Evolutionary conservation across 2,888 invertebrate species (phyloP).

Genomic region (Drosophila quinaria): DNA sequence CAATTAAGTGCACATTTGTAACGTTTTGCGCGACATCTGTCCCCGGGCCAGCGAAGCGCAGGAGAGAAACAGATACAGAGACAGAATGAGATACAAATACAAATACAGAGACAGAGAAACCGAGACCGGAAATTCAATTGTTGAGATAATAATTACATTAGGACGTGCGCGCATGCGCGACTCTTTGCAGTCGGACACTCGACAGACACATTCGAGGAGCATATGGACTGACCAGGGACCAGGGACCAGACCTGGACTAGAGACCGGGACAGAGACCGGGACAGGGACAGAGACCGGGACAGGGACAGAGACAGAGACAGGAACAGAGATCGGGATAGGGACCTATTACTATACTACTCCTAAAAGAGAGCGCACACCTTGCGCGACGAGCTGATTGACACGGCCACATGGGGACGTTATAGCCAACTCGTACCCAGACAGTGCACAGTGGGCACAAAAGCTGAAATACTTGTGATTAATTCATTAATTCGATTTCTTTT

Average conservation of each 20-base stretch:
- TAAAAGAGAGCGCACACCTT: slow-evolving; percentile 71
- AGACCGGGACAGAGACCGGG: slow-evolving; percentile 4
- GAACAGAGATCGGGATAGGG: not conserved
- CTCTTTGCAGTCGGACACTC: slow-evolving; percentile 34
- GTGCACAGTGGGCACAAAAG: slow-evolving; percentile 24
- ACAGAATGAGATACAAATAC: slow-evolving; percentile 15
- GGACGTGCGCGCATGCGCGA: slow-evolving; percentile 81
- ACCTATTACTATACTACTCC: slow-evolving; percentile 26
- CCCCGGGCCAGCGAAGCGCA: slow-evolving; percentile 46
- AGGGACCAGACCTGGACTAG: slow-evolving; percentile 8
- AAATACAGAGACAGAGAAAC: slow-evolving; percentile 44
- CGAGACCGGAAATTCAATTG: slow-evolving; percentile 84
- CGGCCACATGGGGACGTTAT: slow-evolving; percentile 75
- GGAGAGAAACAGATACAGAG: slow-evolving; percentile 30
- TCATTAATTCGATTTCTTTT: too few species aligned
- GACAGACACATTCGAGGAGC: slow-evolving; percentile 40
- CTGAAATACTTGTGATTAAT: not conserved
- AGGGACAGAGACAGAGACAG: not conserved
- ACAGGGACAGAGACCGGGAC: not conserved
- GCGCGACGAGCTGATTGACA: slow-evolving; percentile 82
- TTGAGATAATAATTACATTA: slow-evolving; percentile 83
- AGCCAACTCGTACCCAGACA: slow-evolving; percentile 27
- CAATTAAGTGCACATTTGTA: slow-evolving; percentile 84
- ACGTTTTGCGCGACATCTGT: slow-evolving; percentile 83
- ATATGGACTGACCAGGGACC: slow-evolving; percentile 43